Evolutionary conservation across 53 echinoderm and acorn worm genomes (phyloP).

Genomic region (Antedon mediterranea): DNA sequence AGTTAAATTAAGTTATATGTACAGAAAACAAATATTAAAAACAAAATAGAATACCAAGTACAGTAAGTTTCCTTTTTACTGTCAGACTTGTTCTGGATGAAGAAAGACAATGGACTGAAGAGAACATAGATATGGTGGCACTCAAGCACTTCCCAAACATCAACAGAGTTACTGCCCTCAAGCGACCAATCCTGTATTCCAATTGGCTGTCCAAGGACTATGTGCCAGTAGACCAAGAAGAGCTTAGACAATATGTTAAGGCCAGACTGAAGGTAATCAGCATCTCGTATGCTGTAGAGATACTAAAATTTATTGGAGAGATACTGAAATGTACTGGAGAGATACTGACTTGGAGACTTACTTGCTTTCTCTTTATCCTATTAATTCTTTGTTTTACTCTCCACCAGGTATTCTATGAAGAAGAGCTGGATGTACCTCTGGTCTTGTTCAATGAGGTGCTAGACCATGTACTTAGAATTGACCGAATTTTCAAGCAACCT

Average conservation of each 20-base stretch:
- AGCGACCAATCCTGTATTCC: slow-evolving; percentile 89
- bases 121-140: slow-evolving; percentile 79
- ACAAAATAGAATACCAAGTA: too few relatives aligned
- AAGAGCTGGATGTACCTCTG: slow-evolving; percentile 88
- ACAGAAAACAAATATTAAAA: not conserved
- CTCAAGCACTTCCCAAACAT: slow-evolving; percentile 98
- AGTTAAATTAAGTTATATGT: not conserved
- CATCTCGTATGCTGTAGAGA: not conserved
- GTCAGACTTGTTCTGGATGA: slow-evolving; percentile 82
- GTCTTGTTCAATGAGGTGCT: slow-evolving; percentile 95
- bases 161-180: slow-evolving; percentile 64
- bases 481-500: slow-evolving; percentile 99
- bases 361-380: too few relatives aligned
- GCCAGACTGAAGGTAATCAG: slow-evolving; percentile 78
- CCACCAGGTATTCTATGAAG: slow-evolving; percentile 86
- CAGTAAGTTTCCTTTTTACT: not conserved
- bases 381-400: too few relatives aligned
- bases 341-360: too few relatives aligned
- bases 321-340: too few relatives aligned
- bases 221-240: slow-evolving; percentile 90
- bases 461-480: slow-evolving; percentile 91
- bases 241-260: slow-evolving; percentile 83
- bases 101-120: slow-evolving; percentile 84
- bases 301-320: too few relatives aligned
- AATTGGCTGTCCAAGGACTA: slow-evolving; percentile 99